Base-by-base conservation (phyloP, 2,888 invertebrate genomes). In the Eupithecia subumbrata region DNA sequence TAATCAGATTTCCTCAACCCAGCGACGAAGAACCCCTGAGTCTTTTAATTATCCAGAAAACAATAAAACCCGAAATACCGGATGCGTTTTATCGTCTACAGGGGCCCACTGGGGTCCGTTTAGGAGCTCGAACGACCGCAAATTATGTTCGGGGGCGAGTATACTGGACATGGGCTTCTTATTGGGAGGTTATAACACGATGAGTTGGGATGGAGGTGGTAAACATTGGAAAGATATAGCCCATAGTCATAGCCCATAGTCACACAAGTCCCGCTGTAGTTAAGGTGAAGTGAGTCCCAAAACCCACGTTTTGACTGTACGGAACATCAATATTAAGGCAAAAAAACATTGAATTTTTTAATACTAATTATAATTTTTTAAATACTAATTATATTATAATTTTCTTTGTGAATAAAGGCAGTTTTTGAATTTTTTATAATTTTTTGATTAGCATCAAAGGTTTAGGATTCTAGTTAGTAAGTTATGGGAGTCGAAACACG, bases 11-110 rank as follows among this genome's bases (percentile, higher is more conserved):
- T 76, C 34, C 68, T 11, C 48, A 71, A 63, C 73, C 22, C n/a
- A 22, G 56, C 25, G 60, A 60, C 60, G 12, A 25, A 16, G 76
- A 63, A 67, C 76, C 75, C 63, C 72, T 69, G 76, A 73, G 71
- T 69, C 74, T 80, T 79, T 80, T 81, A 80, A 81, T 81, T 81
- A 81, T 80, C 76, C 72, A 64, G 77, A 64, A 76, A 79, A 80
- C 80, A 80, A 80, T 81, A 81, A 81, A 81, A 77, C 77, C 78
- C 78, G 79, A 80, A 77, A 80, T 78, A 76, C 77, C 80, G 80
- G 80, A 78, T 81, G 81, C 80, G 71, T 78, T 79, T 81, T 80
- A 81, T 80, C 69, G 80, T 56, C 60, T 25, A 9, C 37, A 40
- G 66, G 66, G 66, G 30, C 18, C 40, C 66, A 37, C 60, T 60